Percentiles rank a stretch among this genome's conserved stretches.
Evolutionary conservation across 35 echinoderm and acorn worm species (phyloP).

Genomic region (Heliocidaris tuberculata): DNA sequence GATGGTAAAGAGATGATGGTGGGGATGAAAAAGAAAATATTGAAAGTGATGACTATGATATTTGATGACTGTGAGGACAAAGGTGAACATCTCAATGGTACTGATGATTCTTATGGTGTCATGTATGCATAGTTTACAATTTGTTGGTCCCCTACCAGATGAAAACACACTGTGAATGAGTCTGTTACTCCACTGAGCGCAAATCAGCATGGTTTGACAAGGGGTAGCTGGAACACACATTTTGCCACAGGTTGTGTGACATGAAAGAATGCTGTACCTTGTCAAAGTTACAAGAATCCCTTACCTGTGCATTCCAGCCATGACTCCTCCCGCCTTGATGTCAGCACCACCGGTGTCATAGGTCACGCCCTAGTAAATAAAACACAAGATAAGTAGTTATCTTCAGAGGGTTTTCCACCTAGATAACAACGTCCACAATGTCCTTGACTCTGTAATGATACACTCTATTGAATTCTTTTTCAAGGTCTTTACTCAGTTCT

Average conservation of each 20-base stretch:
- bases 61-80: neutral
- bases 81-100: too few relatives aligned
- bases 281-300: neutral
- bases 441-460: too few relatives aligned
- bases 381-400: slow-evolving; percentile 7
- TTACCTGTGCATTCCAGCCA: slow-evolving; percentile 99
- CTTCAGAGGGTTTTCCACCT: neutral
- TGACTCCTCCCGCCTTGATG: slow-evolving; percentile 80
- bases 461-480: too few relatives aligned
- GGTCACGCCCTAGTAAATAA: slow-evolving; percentile 80
- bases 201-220: too few relatives aligned
- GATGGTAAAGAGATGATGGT: neutral
- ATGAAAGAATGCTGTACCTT: neutral
- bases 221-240: neutral
- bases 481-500: too few relatives aligned
- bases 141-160: too few relatives aligned
- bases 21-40: too few relatives aligned
- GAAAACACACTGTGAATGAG: too few relatives aligned
- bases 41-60: neutral
- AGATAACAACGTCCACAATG: too few relatives aligned
- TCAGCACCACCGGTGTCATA: slow-evolving; percentile 99
- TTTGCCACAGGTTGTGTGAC: neutral
- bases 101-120: too few relatives aligned
- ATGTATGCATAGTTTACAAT: too few relatives aligned
- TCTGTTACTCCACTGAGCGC: too few relatives aligned